Percentiles rank a stretch among this genome's conserved stretches.
Conservation (phyloP, 1,140 invertebrate species). For the Pseudomyrmex cubaensis region DNA sequence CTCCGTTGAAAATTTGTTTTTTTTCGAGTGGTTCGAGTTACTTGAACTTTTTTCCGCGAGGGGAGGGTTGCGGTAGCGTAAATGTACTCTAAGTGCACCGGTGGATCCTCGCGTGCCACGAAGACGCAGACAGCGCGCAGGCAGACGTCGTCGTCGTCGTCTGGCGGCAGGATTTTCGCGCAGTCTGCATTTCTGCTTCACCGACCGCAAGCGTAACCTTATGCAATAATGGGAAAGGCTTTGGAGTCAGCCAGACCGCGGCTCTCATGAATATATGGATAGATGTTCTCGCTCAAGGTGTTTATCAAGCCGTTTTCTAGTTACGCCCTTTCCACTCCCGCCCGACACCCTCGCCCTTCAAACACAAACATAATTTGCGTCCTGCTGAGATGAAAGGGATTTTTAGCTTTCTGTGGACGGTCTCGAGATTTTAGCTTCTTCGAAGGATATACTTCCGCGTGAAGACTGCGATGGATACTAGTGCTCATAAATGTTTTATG, state of each 20-base stretch:
- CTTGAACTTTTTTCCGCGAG: conserved; percentile 38
- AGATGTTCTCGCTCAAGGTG: conserved; percentile 79
- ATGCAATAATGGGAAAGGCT: conserved; percentile 81
- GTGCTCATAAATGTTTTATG: not conserved
- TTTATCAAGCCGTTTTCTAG: conserved; percentile 80
- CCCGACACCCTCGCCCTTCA: not conserved
- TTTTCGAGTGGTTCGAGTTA: conserved; percentile 11
- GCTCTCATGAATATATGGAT: conserved; percentile 81
- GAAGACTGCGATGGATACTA: not conserved
- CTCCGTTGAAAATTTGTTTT: not conserved
- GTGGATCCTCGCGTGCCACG: conserved; percentile 55
- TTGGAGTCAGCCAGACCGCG: conserved; percentile 70
- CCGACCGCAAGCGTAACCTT: conserved; percentile 79
- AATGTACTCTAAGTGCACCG: conserved; percentile 60
- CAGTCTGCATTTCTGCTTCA: conserved; percentile 79
- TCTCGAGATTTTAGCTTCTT: not conserved
- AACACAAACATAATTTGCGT: conserved; percentile 66
- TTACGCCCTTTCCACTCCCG: conserved; percentile 71
- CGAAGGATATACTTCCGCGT: not conserved
- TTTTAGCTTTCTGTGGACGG: not conserved
- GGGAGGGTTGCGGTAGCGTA: conserved; percentile 10
- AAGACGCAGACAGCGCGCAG: conserved; percentile 22
- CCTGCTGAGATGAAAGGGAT: conserved; percentile 15
- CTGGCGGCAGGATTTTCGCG: conserved; percentile 67
- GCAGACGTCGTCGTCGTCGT: conserved; percentile 41